Evolutionary conservation across 2,888 invertebrate species (phyloP).

Genomic region (Apamea sordens): DNA sequence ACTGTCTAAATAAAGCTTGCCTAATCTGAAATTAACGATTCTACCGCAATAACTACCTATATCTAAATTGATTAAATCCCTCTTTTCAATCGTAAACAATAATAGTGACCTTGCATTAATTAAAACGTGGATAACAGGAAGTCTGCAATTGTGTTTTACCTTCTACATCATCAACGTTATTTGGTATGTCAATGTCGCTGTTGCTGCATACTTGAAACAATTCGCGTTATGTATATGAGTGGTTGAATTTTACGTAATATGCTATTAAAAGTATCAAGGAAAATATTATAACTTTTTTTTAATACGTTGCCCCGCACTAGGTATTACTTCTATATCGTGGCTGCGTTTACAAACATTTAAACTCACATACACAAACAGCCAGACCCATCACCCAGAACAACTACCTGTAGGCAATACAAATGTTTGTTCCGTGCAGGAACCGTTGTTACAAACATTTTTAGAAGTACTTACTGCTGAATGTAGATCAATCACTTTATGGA

Average conservation of each 20-base stretch:
- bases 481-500: neutral
- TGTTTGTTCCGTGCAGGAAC: no score
- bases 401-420: no score
- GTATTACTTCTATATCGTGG: no score
- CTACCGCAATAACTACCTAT: no score
- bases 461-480: neutral
- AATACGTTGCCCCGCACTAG: no score
- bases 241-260: neutral
- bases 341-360: no score
- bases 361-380: no score
- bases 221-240: neutral
- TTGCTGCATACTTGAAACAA: neutral
- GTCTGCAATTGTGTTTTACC: slow-evolving; percentile 36
- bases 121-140: slow-evolving; percentile 38
- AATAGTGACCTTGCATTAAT: slow-evolving; percentile 33
- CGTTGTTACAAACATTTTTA: neutral
- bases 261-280: slow-evolving; percentile 14
- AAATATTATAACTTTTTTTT: neutral
- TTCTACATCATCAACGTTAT: slow-evolving; percentile 13
- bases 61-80: neutral
- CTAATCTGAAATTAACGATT: no score
- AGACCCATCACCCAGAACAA: no score
- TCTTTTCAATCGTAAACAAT: neutral
- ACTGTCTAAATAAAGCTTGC: no score
- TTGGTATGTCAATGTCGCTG: slow-evolving; percentile 23